Base-by-base conservation (phyloP, 2,888 invertebrate genomes). In the Bruchidius siliquastri region DNA sequence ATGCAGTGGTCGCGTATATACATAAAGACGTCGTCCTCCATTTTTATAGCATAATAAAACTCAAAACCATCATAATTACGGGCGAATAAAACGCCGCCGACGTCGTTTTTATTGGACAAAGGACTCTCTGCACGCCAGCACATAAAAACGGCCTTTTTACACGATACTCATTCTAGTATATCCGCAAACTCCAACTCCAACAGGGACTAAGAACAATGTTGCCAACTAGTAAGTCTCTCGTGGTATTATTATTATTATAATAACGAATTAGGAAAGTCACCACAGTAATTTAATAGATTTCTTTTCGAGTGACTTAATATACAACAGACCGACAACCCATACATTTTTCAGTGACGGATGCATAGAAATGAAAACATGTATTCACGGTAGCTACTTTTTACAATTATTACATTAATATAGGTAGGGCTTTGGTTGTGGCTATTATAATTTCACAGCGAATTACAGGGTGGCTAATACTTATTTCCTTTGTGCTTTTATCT, bases 71-170 rank as follows among this genome's bases (percentile, higher is more conserved):
- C 68, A 75, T 75, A 76, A 77, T 77, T 75, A 77, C 71, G 71
- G 73, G 71, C 71, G 76, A 72, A 76, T 75, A 77, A 78, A 80
- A 76, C 71, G 69, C 13, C 49, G 18, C 13, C 18, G 49, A 8
- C 49, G 49, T 13, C 49, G 49, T 49, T 74, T 73, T 78, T 78
- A 76, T 77, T 77, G 71, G 72, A 77, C 76, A 77, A 80, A 79
- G 76, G 76, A 75, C 78, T 77, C 75, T 76, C 77, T 78, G 78
- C 79, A 79, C 79, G 80, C 80, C 74, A 78, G 74, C 77, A 72
- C 76, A 77, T 75, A 76, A 73, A 32, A 71, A 22, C 26, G 70
- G 22, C 70, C 21, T 70, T 2, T 21, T 22, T 21, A 49, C n/a
- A 70, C 49, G 49, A 49, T 49, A 49, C 49, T 49, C 49, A 13